Evolutionary conservation across 1,140 invertebrate genomes (phyloP).

Genomic region (Penaeus chinensis): DNA sequence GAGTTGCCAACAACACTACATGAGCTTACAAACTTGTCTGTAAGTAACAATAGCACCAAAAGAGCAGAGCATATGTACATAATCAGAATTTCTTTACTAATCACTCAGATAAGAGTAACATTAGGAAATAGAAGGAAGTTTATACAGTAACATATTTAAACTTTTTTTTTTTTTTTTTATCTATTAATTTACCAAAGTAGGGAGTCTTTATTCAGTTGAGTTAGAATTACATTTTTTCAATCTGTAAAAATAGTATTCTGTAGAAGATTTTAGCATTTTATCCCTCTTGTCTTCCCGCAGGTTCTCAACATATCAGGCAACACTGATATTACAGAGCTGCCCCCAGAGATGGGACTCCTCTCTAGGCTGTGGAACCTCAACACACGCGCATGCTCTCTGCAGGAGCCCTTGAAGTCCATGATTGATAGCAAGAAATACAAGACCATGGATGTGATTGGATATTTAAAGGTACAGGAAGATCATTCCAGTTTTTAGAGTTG

Average conservation of each 20-base stretch:
- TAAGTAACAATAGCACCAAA: constrained; percentile 68
- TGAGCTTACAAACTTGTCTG: constrained; percentile 88
- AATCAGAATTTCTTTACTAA: no score
- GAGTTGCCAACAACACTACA: constrained; percentile 87
- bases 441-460: constrained; percentile 96
- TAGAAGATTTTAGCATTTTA: not conserved
- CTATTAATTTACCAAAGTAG: no score
- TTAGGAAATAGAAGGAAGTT: no score
- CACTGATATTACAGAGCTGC: constrained; percentile 84
- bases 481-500: constrained; percentile 67
- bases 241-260: not conserved
- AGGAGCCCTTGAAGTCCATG: constrained; percentile 91
- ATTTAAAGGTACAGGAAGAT: constrained; percentile 76
- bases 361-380: constrained; percentile 96
- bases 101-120: no score
- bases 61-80: no score
- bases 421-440: constrained; percentile 93
- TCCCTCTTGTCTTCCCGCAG: constrained; percentile 31
- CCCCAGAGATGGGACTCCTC: constrained; percentile 93
- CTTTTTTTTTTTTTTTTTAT: no score
- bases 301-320: constrained; percentile 62
- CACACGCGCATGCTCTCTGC: constrained; percentile 87
- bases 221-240: not conserved
- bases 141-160: no score
- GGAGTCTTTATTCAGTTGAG: no score